Base-by-base conservation (phyloP, 2,113 vertebrate species). In the Colistium nudipinnis region DNA sequence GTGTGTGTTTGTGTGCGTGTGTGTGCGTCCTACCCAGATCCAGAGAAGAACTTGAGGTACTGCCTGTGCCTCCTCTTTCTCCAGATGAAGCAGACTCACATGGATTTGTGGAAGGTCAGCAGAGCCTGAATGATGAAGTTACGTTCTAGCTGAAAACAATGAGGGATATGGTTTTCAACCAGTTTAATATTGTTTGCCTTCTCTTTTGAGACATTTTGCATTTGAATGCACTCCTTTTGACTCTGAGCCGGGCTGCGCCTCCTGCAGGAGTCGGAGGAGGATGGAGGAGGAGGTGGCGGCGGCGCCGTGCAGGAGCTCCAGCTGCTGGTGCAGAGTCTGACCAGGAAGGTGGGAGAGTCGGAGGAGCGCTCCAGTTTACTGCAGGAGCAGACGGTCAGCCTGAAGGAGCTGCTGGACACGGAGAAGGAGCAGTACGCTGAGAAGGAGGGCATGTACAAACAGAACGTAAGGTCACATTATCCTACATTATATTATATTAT, bases 331-430 rank as follows among this genome's bases (percentile, higher is more conserved):
- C 92, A 94, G 49, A 94, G 87, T 57, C 94, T 97, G 51, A 97
- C 94, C 60, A 95, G 83, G 86, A 96, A 95, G 56, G 94, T 97
- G 67, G 96, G 89, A 20, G 94, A 96, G 49, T 92, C 90, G 12
- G 95, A 97, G 47, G 95, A 97, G 77, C 93, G 91, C 16, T 95
- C 89, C 88, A 95, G 95, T 56, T 82, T 96, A 27, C 92, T 95
- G 17, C 91, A 93, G 80, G 95, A 96, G 76, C 91, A 96, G 90
- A 86, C 88, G 0, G 84, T 93, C 48, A 94, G 91, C 62, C 90
- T 96, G 43, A 94, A 90, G 70, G 93, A 90, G 24, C 74, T 84
- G 47, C 92, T 96, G 33, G 85, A 0, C 81, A 88, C 93, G 0
- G 95, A 96, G 76, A 93, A 89, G 83, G 89, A 92, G 6, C 85